Percentiles rank a stretch among this genome's conserved stretches.
Conservation (phyloP, 1,140 invertebrate genomes). For the Steinernema khuongi region DNA sequence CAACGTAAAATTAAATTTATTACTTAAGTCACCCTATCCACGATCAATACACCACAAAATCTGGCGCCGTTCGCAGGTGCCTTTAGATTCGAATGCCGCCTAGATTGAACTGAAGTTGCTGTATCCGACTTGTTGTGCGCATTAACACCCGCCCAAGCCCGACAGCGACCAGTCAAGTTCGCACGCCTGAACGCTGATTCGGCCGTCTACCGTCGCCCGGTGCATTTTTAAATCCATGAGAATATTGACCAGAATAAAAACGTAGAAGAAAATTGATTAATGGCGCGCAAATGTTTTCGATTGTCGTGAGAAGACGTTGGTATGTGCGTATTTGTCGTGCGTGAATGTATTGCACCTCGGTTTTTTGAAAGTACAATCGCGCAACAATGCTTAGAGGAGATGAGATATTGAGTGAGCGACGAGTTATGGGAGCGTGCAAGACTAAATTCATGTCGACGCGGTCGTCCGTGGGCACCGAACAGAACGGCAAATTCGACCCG, state of each 20-base stretch:
- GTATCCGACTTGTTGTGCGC: too few relatives aligned
- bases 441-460: neutral
- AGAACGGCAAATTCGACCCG: slow-evolving; percentile 64
- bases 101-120: neutral
- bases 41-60: neutral
- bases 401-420: neutral
- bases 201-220: too few relatives aligned
- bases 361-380: neutral
- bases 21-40: neutral
- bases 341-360: neutral
- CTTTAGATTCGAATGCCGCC: neutral
- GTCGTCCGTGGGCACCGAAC: slow-evolving; percentile 59
- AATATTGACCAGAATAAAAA: neutral
- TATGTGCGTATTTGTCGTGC: neutral
- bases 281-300: neutral
- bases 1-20: neutral
- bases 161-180: too few relatives aligned
- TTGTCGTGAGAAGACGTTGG: neutral
- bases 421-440: neutral
- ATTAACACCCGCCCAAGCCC: too few relatives aligned
- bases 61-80: neutral
- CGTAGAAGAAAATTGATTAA: neutral
- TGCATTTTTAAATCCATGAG: neutral
- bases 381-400: too few relatives aligned
- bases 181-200: too few relatives aligned